Evolutionary conservation across 2,113 vertebrate genomes (phyloP).

Genomic region (Probosciger aterrimus): DNA sequence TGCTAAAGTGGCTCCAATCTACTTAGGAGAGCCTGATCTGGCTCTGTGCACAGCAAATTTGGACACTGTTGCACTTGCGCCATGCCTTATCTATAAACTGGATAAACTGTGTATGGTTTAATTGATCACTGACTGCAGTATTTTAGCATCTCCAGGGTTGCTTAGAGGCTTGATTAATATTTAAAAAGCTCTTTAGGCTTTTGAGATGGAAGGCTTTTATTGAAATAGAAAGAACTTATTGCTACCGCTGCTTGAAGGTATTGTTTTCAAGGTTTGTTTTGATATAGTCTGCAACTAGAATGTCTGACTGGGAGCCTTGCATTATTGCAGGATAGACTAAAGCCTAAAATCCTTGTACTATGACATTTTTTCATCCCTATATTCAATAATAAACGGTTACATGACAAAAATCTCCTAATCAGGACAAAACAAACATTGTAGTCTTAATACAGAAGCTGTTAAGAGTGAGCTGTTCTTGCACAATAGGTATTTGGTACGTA

Average conservation of each 20-base stretch:
- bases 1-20: not conserved
- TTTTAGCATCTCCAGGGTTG: constrained; percentile 48
- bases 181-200: constrained; percentile 55
- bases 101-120: constrained; percentile 26
- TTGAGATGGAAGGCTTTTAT: constrained; percentile 43
- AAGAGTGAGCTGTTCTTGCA: not conserved
- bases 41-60: not conserved
- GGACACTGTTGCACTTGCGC: not conserved
- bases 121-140: constrained; percentile 53
- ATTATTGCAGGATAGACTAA: not conserved
- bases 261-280: constrained; percentile 39
- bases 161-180: constrained; percentile 56
- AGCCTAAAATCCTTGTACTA: not conserved
- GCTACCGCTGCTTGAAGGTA: constrained; percentile 1
- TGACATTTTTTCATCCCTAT: not conserved
- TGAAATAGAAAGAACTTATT: constrained; percentile 36
- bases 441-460: not conserved
- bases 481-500: not conserved
- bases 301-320: not conserved
- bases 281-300: not conserved
- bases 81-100: constrained; percentile 8
- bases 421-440: not conserved
- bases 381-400: constrained; percentile 14
- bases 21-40: not conserved
- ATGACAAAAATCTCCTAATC: not conserved